Percentiles rank a stretch among this genome's conserved stretches.
phyloP scores from a whole-genome alignment of 1,140 invertebrate genomes.

The Pseudomyrmex pallidus region DNA sequence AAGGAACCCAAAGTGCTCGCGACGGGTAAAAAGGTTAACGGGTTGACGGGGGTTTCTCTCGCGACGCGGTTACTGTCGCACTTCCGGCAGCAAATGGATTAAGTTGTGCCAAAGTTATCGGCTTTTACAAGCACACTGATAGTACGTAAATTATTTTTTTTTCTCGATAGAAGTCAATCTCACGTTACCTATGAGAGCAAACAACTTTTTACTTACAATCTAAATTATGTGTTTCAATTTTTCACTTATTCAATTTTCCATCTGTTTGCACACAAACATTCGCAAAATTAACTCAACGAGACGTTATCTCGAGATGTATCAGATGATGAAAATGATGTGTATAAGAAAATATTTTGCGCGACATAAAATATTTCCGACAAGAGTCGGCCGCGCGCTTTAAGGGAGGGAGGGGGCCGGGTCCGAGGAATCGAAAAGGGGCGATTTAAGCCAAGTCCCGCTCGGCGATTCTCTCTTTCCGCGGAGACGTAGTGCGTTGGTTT shows the following conservation, averaged over 20 bases:
- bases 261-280: not conserved
- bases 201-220: not conserved
- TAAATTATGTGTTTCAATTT: no score
- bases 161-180: no score
- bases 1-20: constrained; percentile 9
- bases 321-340: not conserved
- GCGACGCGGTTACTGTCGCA: not conserved
- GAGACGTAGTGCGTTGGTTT: constrained; percentile 48
- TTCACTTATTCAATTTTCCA: no score
- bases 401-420: not conserved
- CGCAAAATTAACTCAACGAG: constrained; percentile 4
- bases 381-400: not conserved
- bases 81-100: not conserved
- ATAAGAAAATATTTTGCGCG: constrained; percentile 24
- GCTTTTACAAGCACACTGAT: not conserved
- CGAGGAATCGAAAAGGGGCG: constrained; percentile 47
- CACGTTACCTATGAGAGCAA: not conserved
- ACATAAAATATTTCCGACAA: constrained; percentile 29
- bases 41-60: not conserved
- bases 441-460: constrained; percentile 27
- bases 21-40: constrained; percentile 38
- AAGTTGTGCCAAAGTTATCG: constrained; percentile 8
- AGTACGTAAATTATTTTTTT: not conserved
- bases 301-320: not conserved
- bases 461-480: constrained; percentile 37